These are phyloP conservation scores for Picathartes gymnocephalus DNA, from an alignment of 2,113 vertebrate species.

Conservation along the genomic window DNA sequence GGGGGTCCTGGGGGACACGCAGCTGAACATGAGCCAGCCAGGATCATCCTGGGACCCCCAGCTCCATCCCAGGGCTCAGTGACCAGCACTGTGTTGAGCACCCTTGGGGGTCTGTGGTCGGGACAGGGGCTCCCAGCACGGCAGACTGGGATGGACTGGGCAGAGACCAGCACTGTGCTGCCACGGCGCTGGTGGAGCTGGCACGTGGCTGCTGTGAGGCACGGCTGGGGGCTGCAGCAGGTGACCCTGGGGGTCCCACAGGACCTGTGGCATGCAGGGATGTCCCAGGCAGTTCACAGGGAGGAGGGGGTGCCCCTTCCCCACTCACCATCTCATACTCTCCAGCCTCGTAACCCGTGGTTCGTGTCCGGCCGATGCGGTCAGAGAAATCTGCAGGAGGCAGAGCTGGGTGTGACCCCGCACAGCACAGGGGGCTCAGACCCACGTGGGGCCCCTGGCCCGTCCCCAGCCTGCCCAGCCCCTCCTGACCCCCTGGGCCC, in stretches of 20 bases:
- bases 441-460: neutral
- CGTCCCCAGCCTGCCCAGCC: neutral
- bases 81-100: neutral
- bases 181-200: neutral
- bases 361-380: slow-evolving; percentile 84
- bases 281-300: rapidly evolving
- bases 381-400: slow-evolving; percentile 88
- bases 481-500: neutral
- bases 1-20: neutral
- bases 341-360: slow-evolving; percentile 91
- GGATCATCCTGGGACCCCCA: neutral
- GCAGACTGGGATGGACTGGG: neutral
- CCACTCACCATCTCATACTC: slow-evolving; percentile 88
- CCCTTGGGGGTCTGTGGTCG: rapidly evolving
- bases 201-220: neutral
- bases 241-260: neutral
- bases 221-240: neutral
- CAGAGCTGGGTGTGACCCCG: neutral
- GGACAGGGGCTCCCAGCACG: neutral
- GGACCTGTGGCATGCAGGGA: neutral
- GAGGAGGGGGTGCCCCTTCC: neutral
- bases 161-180: neutral
- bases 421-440: neutral
- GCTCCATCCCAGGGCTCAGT: neutral
- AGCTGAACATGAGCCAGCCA: neutral